Base-by-base conservation (phyloP, 2,113 vertebrate genomes). In the Notarius lentiginosus region DNA sequence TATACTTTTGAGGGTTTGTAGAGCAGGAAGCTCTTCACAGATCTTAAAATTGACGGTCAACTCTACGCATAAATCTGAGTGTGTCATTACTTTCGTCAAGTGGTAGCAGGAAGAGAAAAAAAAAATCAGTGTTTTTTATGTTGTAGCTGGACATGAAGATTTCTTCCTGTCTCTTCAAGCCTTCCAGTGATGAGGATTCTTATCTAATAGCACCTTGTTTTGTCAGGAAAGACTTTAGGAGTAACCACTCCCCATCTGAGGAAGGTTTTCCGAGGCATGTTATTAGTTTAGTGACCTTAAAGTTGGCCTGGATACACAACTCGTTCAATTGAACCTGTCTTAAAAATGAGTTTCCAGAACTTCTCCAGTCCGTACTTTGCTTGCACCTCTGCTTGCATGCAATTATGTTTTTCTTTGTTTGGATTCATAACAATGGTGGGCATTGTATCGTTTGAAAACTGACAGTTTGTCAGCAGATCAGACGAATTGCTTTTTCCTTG, bases 1-100 rank as follows among this genome's bases (percentile, higher is more conserved):
- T 53, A 65, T 82, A 10, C 65, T 56, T 73, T 87, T 87, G n/a
- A 49, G n/a, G 30, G 66, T 82, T 82, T 41, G 30, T 55, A 82
- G 66, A 34, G 85, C 61, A 68, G 65, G 27, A 61, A 58, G 51
- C 63, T 86, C 77, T 53, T 86, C 30, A 34, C 51, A 27, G 55
- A 66, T 47, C 47, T 86, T 27, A 68, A 86, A 86, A 18, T 24
- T 18, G 20, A 41, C 15, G 3, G 10, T 24, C 77, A 49, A 63
- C 51, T 53, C 75, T 49, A 30, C n/a, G n/a, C 6, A 80, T 53
- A 22, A 75, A 47, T 76, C 63, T 63, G 4, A 85, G n/a, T 20
- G 41, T 53, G 1, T 68, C n/a, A 12, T 86, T 51, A n/a, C 84
- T 86, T n/a, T 86, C 24, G 41, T 86, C 75, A 34, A 79, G 17